A percentile compares a stretch with the other conserved stretches of the same genome.
Conservation (phyloP, 2,888 invertebrate genomes). For the Orchesella flavescens region DNA sequence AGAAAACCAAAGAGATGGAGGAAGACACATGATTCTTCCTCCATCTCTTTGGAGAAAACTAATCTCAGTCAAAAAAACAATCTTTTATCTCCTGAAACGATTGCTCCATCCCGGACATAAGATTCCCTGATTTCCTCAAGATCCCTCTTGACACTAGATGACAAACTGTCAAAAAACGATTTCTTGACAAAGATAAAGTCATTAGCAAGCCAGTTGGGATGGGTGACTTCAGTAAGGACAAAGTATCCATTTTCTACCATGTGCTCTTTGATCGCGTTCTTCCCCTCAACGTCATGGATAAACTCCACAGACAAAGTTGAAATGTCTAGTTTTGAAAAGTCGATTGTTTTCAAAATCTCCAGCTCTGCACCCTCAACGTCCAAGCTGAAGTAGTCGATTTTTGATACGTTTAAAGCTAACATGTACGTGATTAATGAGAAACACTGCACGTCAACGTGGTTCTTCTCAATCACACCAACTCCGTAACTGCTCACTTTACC, state of each 20-base stretch:
- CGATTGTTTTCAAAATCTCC: conserved; percentile 76
- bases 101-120: conserved; percentile 28
- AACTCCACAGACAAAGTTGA: conserved; percentile 74
- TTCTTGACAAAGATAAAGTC: conserved; percentile 76
- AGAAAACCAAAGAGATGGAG: no score
- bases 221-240: conserved; percentile 74
- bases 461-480: conserved; percentile 70
- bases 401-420: conserved; percentile 75
- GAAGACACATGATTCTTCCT: no score
- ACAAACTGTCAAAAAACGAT: conserved; percentile 54
- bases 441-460: conserved; percentile 76
- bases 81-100: conserved; percentile 25
- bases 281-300: conserved; percentile 74
- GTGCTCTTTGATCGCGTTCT: conserved; percentile 74
- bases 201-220: conserved; percentile 75
- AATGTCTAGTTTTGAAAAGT: conserved; percentile 77
- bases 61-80: background rate
- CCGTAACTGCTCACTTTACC: conserved; percentile 74
- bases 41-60: no score
- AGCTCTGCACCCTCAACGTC: conserved; percentile 78
- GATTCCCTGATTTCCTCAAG: conserved; percentile 30
- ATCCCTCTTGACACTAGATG: conserved; percentile 5
- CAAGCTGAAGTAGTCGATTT: conserved; percentile 77
- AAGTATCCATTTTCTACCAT: conserved; percentile 75
- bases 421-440: conserved; percentile 77